phyloP scores from a whole-genome alignment of 2,113 vertebrate species.

The Stigmatopora nigra region DNA sequence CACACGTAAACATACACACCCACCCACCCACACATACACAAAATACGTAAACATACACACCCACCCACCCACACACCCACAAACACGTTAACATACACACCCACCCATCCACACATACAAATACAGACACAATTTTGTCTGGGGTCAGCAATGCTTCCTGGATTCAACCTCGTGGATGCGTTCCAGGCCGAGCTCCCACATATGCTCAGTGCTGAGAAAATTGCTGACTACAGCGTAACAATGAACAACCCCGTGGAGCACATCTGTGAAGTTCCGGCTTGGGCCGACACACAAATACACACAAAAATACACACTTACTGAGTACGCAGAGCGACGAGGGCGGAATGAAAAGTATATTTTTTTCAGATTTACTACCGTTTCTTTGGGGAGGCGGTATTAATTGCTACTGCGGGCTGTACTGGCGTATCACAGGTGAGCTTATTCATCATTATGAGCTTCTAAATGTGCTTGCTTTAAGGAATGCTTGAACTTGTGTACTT shows the following conservation, averaged over 20 bases:
- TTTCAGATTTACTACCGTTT: conserved; percentile 20
- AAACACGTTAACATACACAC: conserved; percentile 11
- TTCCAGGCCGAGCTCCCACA: conserved; percentile 62
- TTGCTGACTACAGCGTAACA: conserved; percentile 65
- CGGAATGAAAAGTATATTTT: conserved; percentile 28
- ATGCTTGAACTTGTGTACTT: neutral
- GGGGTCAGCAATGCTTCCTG: conserved; percentile 66
- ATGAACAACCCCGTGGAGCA: conserved; percentile 65
- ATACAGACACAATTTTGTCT: conserved; percentile 41
- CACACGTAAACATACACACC: conserved; percentile 10
- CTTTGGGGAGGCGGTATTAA: neutral
- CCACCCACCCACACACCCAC: conserved; percentile 6
- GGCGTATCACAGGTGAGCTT: conserved; percentile 3
- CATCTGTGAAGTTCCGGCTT: conserved; percentile 68
- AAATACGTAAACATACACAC: conserved; percentile 12
- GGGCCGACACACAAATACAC: conserved; percentile 24
- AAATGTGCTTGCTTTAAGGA: neutral
- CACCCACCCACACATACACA: conserved; percentile 11
- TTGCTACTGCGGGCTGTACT: conserved; percentile 7
- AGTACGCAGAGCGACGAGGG: neutral
- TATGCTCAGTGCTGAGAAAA: conserved; percentile 66
- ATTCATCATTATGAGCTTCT: neutral
- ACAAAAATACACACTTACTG: neutral
- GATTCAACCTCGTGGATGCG: conserved; percentile 61
- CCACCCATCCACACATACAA: conserved; percentile 14